Conservation (phyloP, 1,140 invertebrate genomes). For the Leptopilina clavipes region DNA sequence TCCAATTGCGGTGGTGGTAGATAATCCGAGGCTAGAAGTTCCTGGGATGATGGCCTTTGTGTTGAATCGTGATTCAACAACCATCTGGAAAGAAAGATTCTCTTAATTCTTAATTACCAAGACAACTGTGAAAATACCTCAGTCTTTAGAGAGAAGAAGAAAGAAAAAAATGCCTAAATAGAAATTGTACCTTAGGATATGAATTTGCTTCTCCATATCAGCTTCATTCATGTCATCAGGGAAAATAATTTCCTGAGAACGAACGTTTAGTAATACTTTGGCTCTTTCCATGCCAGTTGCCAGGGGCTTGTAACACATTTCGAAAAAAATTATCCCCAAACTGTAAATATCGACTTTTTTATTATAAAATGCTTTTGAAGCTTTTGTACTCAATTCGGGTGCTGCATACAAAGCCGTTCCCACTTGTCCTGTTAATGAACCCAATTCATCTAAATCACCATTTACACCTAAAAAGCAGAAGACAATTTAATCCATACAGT, state of each 20-base stretch:
- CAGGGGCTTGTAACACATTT: constrained; percentile 91
- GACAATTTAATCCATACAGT: no score
- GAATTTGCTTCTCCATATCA: constrained; percentile 69
- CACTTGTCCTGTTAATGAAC: constrained; percentile 86
- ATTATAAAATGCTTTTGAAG: constrained; percentile 85
- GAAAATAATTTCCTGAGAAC: constrained; percentile 81
- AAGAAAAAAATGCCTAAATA: no score
- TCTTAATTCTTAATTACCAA: no score
- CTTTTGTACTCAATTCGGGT: constrained; percentile 85
- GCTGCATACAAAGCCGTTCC: constrained; percentile 96
- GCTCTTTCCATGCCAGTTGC: constrained; percentile 92
- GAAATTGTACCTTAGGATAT: constrained; percentile 75
- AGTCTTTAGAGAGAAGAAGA: no score
- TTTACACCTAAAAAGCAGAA: constrained; percentile 51
- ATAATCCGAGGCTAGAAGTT: constrained; percentile 87
- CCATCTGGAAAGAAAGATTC: constrained; percentile 81
- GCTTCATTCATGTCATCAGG: constrained; percentile 78
- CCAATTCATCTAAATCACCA: constrained; percentile 63
- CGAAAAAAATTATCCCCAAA: constrained; percentile 93
- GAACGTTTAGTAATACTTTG: constrained; percentile 82
- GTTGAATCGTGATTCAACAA: constrained; percentile 89
- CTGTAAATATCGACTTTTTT: constrained; percentile 97
- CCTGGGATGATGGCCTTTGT: constrained; percentile 86
- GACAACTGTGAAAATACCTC: no score
- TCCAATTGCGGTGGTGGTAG: constrained; percentile 87